Evolutionary conservation across 2,888 invertebrate species (phyloP).

Genomic region (Drosophila yooni): DNA sequence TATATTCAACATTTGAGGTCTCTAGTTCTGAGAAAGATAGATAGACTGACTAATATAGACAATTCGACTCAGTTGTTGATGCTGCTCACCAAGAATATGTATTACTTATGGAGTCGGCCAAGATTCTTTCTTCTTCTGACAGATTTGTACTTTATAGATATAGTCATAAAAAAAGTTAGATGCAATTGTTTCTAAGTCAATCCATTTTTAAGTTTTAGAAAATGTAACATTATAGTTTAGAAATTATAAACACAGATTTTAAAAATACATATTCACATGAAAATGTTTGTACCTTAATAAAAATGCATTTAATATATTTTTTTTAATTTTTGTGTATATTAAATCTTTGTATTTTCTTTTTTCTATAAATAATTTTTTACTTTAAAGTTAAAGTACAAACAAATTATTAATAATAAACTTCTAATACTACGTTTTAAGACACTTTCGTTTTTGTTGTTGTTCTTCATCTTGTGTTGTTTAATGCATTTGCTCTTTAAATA

Average conservation of each 20-base stretch:
- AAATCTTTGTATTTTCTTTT: constrained; percentile 80
- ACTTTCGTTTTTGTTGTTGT: constrained; percentile 82
- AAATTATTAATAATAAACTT: constrained; percentile 81
- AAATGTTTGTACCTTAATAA: background rate
- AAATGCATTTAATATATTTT: constrained; percentile 8
- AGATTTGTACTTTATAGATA: background rate
- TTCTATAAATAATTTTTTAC: constrained; percentile 79
- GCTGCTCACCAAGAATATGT: too few relatives aligned
- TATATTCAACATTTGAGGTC: too few relatives aligned
- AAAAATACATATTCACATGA: background rate
- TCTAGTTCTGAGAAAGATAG: too few relatives aligned
- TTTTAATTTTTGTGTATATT: constrained; percentile 76
- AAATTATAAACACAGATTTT: background rate
- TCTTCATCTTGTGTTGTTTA: constrained; percentile 72
- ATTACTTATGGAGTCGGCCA: background rate
- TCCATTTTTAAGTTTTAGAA: background rate
- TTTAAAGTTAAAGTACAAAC: constrained; percentile 83
- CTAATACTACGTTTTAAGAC: constrained; percentile 84
- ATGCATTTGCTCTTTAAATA: constrained; percentile 65
- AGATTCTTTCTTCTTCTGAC: background rate
- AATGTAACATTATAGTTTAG: background rate
- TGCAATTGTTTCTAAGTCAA: background rate
- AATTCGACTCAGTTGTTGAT: too few relatives aligned
- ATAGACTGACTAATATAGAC: too few relatives aligned
- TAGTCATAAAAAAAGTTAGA: background rate